Base-by-base conservation (phyloP, 2,888 invertebrate genomes). In the Latrodectus hesperus region DNA sequence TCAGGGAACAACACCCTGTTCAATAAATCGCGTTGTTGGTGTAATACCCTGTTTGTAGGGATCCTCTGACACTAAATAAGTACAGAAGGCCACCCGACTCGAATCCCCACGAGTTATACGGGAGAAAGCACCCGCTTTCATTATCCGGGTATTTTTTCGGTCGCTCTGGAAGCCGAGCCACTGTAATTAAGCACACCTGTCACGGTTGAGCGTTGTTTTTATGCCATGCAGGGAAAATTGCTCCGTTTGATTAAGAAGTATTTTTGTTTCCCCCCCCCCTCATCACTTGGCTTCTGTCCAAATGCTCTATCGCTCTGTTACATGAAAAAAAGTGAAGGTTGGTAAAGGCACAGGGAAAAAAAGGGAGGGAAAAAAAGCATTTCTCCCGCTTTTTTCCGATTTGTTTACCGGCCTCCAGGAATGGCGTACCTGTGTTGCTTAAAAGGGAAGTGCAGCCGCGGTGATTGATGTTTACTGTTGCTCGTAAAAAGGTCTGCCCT, bases 381-480 rank as follows among this genome's bases (percentile, higher is more conserved):
- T 68, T 68, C 17, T 26, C 17, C 22, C 67, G 17, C 17, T 60
- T n/a, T 60, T n/a, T n/a, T 60, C 60, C 60, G 60, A 60, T 60
- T 60, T 60, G n/a, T 60, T 60, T 60, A 60, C 60, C n/a, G 60
- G 60, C 6, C 6, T n/a, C 6, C 60, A 60, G 60, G n/a, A 60
- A 16, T 60, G 9, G 60, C 12, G 16, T 60, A 60, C 60, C 60
- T 60, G 60, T n/a, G 14, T 60, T 60, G 12, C 12, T n/a, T 60
- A 16, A 60, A 60, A 60, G n/a, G 11, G 14, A 60, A 60, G 60
- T 60, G 60, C 4, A 60, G 60, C 38, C 60, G 60, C 26, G 26
- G 78, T 71, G 78, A 78, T 78, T 52, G 78, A 78, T 78, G 55
- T 52, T 76, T 68, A 68, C 68, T 67, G 67, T 68, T 68, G 38